Base-by-base conservation (phyloP, 37 sponge, comb jelly and placozoan species). In the Haliclona indistincta region DNA sequence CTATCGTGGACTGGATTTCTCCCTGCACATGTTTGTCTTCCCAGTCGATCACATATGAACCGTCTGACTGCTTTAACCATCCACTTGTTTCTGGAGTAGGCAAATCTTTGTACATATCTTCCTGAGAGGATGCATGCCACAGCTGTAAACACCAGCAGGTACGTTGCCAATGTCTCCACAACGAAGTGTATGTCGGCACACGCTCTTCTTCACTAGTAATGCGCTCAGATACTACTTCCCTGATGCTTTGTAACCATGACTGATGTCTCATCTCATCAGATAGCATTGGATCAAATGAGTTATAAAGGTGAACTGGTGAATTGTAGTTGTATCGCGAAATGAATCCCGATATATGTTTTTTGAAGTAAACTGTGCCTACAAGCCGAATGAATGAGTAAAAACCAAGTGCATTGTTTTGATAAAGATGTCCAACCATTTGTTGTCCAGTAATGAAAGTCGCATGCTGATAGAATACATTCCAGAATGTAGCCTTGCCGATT, bases 31-130 rank as follows among this genome's bases (percentile, higher is more conserved):
- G 47, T 13, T 11, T 6, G 13, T 37, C 45, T 11, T 76, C 77
- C 77, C 77, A 76, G 64, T 76, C 77, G 45, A 63, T 76, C 0
- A 25, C 2, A 63, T 43, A 76, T 3, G 2, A 33, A 1, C 66
- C 49, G 29, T 76, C 49, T 47, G 49, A 17, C 8, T 65, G 4
- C 7, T 65, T 65, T 4, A 65, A 6, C 38, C 67, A 35, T 29
- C 67, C 67, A 65, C 67, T 65, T 11, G 20, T 11, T 35, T 30
- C 67, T 13, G 35, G 67, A 65, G 38, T 11, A 37, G 38, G 35
- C 13, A 65, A 37, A 4, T 33, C 6, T 2, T 4, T 37, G 35
- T 65, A 65, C 8, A 65, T 35, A 28, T 65, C 67, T 13, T n/a
- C 4, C 4, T 36, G 38, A 36, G 20, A 6, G 22, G 38, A 35